These are phyloP conservation scores for Acleris cristana DNA, from an alignment of 2,888 invertebrate species.

Conservation along the genomic window DNA sequence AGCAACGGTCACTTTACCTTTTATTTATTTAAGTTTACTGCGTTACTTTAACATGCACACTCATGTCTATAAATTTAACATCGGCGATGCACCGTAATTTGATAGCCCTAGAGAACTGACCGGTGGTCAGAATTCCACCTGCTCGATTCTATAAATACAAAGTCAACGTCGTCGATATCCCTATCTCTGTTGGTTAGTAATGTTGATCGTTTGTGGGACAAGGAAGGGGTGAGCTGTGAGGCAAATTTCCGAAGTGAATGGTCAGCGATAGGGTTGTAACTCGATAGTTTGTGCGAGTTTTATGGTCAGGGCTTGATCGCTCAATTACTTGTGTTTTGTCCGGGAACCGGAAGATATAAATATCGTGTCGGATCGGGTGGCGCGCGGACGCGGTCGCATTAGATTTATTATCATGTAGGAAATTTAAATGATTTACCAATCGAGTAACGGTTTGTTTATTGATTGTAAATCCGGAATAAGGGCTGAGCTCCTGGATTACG, in stretches of 20 bases:
- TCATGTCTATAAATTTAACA: conserved; percentile 70
- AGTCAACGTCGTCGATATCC: conserved; percentile 45
- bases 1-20: conserved; percentile 58
- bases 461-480: conserved; percentile 9
- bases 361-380: conserved; percentile 49
- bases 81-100: conserved; percentile 63
- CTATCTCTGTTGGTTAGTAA: conserved; percentile 43
- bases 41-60: conserved; percentile 66
- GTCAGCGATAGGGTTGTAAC: conserved; percentile 67
- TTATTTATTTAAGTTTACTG: conserved; percentile 52
- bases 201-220: conserved; percentile 39
- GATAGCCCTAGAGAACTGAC: conserved; percentile 67
- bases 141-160: conserved; percentile 50
- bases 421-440: conserved; percentile 34
- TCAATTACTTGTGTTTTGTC: conserved; percentile 77
- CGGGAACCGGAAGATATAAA: conserved; percentile 75
- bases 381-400: conserved; percentile 29
- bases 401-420: conserved; percentile 32
- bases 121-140: conserved; percentile 77
- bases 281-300: conserved; percentile 69
- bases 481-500: conserved; percentile 2
- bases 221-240: conserved; percentile 48
- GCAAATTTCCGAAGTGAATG: conserved; percentile 56
- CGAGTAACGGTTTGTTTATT: conserved; percentile 33
- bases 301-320: conserved; percentile 71